phyloP scores from a whole-genome alignment of 2,113 vertebrate genomes.

The Pseudonaja textilis region DNA sequence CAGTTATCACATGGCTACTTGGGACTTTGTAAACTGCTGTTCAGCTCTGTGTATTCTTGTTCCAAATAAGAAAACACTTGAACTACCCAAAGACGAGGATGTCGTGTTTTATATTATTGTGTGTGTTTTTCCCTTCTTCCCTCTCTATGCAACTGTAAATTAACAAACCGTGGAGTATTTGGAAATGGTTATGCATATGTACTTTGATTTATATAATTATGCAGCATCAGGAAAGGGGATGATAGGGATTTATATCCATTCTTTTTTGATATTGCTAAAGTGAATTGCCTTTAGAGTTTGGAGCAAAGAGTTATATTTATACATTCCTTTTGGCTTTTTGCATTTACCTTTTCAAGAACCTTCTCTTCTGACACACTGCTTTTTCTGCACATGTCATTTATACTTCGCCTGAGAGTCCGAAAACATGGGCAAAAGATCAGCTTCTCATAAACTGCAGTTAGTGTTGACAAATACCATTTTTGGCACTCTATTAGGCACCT shows the following conservation, averaged over 20 bases:
- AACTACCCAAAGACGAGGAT: constrained; percentile 86
- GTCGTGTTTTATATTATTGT: constrained; percentile 76
- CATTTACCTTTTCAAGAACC: constrained; percentile 67
- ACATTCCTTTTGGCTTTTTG: constrained; percentile 75
- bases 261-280: constrained; percentile 70
- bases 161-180: constrained; percentile 84
- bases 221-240: constrained; percentile 69
- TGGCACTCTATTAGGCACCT: constrained; percentile 10
- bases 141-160: constrained; percentile 99
- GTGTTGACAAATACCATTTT: constrained; percentile 27
- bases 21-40: constrained; percentile 55
- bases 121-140: constrained; percentile 73
- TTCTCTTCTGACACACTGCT: constrained; percentile 58
- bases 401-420: constrained; percentile 47
- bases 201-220: constrained; percentile 83
- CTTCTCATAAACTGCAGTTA: constrained; percentile 47
- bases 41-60: constrained; percentile 54
- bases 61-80: constrained; percentile 69
- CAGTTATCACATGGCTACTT: constrained; percentile 54
- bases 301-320: constrained; percentile 74
- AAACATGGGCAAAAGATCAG: constrained; percentile 37
- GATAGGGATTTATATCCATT: constrained; percentile 77
- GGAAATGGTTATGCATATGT: constrained; percentile 74
- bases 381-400: constrained; percentile 69
- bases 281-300: constrained; percentile 66